These are phyloP conservation scores for Phalacrocorax pelagicus DNA, from an alignment of 2,113 vertebrate genomes.

Conservation along the genomic window DNA sequence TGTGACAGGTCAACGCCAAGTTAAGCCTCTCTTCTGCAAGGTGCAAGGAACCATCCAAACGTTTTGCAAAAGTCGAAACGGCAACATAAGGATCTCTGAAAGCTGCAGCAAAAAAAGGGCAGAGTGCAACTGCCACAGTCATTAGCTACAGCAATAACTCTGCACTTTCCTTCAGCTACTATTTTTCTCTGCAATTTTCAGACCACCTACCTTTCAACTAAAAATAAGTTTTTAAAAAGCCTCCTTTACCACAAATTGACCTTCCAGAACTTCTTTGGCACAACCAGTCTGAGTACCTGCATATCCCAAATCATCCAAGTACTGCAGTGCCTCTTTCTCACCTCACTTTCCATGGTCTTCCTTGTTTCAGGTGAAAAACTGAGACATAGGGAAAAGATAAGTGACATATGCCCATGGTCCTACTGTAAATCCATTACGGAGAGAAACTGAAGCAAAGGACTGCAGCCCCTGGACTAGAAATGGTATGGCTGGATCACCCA, in stretches of 20 bases:
- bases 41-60: background rate
- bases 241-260: background rate
- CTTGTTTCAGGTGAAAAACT: background rate
- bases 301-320: background rate
- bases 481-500: background rate
- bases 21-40: background rate
- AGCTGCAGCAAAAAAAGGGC: background rate
- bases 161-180: background rate
- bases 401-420: background rate
- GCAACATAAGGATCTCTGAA: background rate
- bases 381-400: background rate
- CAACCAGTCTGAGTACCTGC: background rate
- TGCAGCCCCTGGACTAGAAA: background rate
- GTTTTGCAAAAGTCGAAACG: background rate
- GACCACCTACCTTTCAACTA: background rate
- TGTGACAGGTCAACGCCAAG: background rate
- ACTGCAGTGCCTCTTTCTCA: background rate
- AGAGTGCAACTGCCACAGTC: background rate
- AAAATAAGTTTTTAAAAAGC: background rate
- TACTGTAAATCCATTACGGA: background rate
- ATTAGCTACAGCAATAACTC: background rate
- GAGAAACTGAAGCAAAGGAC: background rate
- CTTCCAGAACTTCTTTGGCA: background rate
- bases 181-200: background rate
- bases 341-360: background rate